Percentiles rank a stretch among this genome's conserved stretches.
These are phyloP conservation scores for Augochlorella aurata DNA, from an alignment of 2,888 invertebrate species.

Conservation along the genomic window DNA sequence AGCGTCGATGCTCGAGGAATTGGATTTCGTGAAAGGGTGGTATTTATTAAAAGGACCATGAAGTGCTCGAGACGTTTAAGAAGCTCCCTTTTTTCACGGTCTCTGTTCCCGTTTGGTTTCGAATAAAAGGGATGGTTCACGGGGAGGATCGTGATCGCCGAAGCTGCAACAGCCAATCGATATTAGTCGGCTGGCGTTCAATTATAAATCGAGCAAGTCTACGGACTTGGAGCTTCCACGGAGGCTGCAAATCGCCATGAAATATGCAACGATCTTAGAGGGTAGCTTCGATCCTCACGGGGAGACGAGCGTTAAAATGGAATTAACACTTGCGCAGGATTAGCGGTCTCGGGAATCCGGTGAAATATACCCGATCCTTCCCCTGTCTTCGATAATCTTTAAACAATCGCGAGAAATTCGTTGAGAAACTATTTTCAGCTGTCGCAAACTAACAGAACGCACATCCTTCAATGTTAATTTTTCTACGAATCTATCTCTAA, in stretches of 20 bases:
- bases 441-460: too few relatives aligned
- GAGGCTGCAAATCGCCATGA: slow-evolving; percentile 71
- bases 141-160: slow-evolving; percentile 55
- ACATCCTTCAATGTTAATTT: too few relatives aligned
- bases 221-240: slow-evolving; percentile 65
- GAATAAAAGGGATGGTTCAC: neutral
- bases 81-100: neutral
- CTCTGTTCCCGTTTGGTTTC: too few relatives aligned
- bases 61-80: neutral
- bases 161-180: slow-evolving; percentile 70
- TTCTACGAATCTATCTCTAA: too few relatives aligned
- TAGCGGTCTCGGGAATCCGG: slow-evolving; percentile 38
- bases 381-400: neutral
- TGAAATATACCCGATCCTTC: slow-evolving; percentile 59
- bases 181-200: slow-evolving; percentile 67
- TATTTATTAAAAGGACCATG: neutral
- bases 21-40: slow-evolving; percentile 1
- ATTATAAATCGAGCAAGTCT: slow-evolving; percentile 76
- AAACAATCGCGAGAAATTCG: neutral
- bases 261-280: slow-evolving; percentile 80
- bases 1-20: slow-evolving; percentile 30
- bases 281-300: slow-evolving; percentile 74
- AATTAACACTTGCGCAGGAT: slow-evolving; percentile 73
- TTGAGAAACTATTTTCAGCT: neutral
- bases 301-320: slow-evolving; percentile 72